Evolutionary conservation across 2,113 vertebrate genomes (phyloP), one percentile per base, ranked within the genome.

Genomic region (Tragelaphus imberbis): DNA sequence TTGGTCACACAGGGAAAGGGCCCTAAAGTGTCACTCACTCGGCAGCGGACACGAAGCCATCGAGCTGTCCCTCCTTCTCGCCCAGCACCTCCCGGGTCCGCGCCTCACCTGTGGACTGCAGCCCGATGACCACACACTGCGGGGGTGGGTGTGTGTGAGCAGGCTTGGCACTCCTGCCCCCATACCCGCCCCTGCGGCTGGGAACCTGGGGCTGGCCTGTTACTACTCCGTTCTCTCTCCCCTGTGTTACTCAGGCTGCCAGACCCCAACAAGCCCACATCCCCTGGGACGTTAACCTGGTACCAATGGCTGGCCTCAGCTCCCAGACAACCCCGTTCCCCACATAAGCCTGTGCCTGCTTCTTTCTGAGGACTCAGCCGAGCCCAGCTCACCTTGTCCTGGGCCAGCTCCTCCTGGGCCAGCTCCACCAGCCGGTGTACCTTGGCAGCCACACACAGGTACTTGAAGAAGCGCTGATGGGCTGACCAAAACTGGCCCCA

Each of bases 401-500:
- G 99, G 44, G 98, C 98, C 98, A 99, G 98, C 97, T 99, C 99
- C 97, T 99, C 99, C 47, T 93, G 98, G 92, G 99, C 99, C 95
- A 99, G 99, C 97, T 99, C 99, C 51, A 99, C 99, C 15, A 99
- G 99, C 3, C 99, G 99, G 88, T 98, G 99, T 96, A 99, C 99
- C 95, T 99, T 99, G 97, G 99, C 99, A 0, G 99, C 99, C 0
- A 99, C 99, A 93, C 99, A 99, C 93, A 99, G 99, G 97, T 99
- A 99, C 99, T 99, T 99, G 99, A 99, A 99, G 99, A 99, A 99
- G 97, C 99, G 99, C 98, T 99, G 99, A 91, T 99, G 99, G 30
- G 99, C 99, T 0, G 99, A 99, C 99, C 99, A 99, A 98, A 99
- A 99, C 98, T 99, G 99, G 16, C 99, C 99, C 99, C 99, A 99